Evolutionary conservation across 1,140 invertebrate genomes (phyloP).

Genomic region (Psilanteris sp.): DNA sequence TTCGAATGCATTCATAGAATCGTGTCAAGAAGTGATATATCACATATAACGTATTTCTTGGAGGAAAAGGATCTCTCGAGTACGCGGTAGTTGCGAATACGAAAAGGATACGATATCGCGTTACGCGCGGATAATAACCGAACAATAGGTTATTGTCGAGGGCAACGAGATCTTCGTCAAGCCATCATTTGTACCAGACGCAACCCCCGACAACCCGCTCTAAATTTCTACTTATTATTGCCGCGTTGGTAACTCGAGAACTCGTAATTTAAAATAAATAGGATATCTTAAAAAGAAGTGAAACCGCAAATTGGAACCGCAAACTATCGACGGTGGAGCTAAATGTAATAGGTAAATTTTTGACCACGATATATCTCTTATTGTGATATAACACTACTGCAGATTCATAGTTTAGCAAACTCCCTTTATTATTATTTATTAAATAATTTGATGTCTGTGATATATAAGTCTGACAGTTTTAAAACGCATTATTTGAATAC

Average conservation of each 20-base stretch:
- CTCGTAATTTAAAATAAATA: slow-evolving; percentile 45
- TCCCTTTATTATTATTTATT: too few relatives aligned
- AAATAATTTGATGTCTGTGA: too few relatives aligned
- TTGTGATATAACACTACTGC: too few relatives aligned
- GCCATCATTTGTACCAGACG: slow-evolving; percentile 64
- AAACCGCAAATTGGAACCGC: slow-evolving; percentile 31
- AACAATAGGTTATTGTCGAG: slow-evolving; percentile 71
- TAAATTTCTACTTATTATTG: slow-evolving; percentile 63
- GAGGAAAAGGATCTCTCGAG: slow-evolving; percentile 60
- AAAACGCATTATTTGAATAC: too few relatives aligned
- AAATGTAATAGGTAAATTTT: slow-evolving; percentile 34
- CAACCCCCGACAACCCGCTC: slow-evolving; percentile 68
- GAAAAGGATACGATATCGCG: slow-evolving; percentile 70
- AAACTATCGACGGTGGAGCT: neutral
- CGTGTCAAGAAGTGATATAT: slow-evolving; percentile 62
- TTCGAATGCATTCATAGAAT: slow-evolving; percentile 59
- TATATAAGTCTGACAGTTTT: too few relatives aligned
- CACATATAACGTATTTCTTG: slow-evolving; percentile 51
- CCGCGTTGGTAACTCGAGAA: slow-evolving; percentile 66
- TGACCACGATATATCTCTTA: neutral
- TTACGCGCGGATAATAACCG: slow-evolving; percentile 72
- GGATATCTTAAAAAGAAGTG: slow-evolving; percentile 39
- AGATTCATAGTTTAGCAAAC: too few relatives aligned
- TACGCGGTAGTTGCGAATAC: slow-evolving; percentile 34
- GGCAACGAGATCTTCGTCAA: slow-evolving; percentile 66